Conservation (phyloP, 2,113 vertebrate species). For the Merops nubicus region DNA sequence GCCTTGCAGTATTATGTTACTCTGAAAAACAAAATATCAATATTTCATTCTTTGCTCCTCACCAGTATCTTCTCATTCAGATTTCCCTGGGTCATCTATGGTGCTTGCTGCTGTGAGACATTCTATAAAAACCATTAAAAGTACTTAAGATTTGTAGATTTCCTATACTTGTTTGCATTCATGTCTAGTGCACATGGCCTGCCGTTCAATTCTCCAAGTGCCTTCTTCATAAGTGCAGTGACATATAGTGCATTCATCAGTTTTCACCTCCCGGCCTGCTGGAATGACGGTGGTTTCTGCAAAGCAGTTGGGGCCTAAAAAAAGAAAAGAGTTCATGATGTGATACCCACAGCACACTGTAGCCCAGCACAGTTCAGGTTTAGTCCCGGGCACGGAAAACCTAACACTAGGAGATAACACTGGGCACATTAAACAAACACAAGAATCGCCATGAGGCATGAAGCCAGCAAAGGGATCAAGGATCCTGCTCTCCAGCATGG, state of each 20-base stretch:
- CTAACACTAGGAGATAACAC: fast-evolving
- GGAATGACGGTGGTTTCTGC: conserved; percentile 94
- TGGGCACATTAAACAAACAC: fast-evolving
- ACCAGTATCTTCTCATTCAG: not conserved
- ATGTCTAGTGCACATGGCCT: conserved; percentile 96
- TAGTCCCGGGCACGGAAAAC: not conserved
- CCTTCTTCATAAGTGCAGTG: conserved; percentile 98
- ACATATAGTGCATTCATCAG: conserved; percentile 95
- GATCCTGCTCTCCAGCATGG: fast-evolving
- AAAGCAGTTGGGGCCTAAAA: conserved; percentile 95
- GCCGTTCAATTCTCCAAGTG: conserved; percentile 94
- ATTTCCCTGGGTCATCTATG: conserved; percentile 13
- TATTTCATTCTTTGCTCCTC: conserved; percentile 18
- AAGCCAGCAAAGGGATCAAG: not conserved
- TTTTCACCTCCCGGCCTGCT: conserved; percentile 94
- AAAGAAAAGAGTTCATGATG: conserved; percentile 8
- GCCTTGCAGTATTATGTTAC: conserved; percentile 34
- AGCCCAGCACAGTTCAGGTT: not conserved
- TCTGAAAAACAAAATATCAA: conserved; percentile 61
- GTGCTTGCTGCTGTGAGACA: conserved; percentile 13
- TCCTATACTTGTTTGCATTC: conserved; percentile 92
- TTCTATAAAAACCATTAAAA: conserved; percentile 61
- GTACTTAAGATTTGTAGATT: not conserved
- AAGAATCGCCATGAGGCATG: fast-evolving
- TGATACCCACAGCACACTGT: not conserved